phyloP scores from a whole-genome alignment of 2,113 vertebrate species.

The Aplodontia rufa region DNA sequence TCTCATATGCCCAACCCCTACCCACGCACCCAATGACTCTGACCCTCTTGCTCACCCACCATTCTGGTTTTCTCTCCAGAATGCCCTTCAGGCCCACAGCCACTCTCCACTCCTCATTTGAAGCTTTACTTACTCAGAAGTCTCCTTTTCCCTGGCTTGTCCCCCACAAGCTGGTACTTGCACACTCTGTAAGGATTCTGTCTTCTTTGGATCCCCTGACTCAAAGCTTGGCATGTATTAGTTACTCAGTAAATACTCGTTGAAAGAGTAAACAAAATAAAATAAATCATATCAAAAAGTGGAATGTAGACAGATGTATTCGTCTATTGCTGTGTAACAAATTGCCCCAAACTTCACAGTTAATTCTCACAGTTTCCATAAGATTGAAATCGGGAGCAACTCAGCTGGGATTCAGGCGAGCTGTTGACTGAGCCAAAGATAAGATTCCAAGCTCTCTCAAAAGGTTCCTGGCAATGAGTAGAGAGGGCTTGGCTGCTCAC shows the following conservation, averaged over 20 bases:
- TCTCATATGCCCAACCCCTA: not conserved
- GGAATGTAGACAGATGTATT: not conserved
- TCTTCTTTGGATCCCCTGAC: not conserved
- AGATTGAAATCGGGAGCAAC: not conserved
- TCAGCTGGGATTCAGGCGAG: not conserved
- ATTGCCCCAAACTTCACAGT: not conserved
- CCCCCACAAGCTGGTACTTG: no score
- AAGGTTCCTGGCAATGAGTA: not conserved
- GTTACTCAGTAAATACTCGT: not conserved
- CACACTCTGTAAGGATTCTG: not conserved
- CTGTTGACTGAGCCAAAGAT: not conserved
- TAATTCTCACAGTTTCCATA: not conserved
- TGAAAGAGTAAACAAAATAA: not conserved
- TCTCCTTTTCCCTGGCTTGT: not conserved
- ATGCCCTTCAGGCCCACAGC: rapidly evolving
- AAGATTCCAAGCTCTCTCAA: not conserved
- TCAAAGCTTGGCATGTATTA: not conserved
- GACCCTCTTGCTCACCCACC: not conserved
- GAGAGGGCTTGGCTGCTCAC: not conserved
- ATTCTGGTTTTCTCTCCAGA: not conserved
- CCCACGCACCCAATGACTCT: not conserved
- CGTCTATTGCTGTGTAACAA: not conserved
- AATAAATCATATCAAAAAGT: not conserved
- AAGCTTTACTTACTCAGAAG: not conserved
- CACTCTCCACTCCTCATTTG: not conserved